phyloP scores from a whole-genome alignment of 2,797 vertebrate genomes.

The Enteromius anoplus region DNA sequence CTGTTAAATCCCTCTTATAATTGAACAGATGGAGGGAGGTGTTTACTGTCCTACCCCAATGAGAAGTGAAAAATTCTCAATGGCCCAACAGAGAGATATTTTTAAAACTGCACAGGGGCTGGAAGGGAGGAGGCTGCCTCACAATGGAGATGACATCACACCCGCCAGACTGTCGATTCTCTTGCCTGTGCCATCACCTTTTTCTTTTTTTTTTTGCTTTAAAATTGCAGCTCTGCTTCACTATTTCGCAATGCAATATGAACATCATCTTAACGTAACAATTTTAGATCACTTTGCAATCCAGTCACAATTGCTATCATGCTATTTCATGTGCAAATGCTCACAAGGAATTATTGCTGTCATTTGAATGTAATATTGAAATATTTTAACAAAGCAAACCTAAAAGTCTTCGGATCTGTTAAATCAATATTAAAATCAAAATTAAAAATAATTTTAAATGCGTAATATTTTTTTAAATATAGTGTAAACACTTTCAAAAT shows the following conservation, averaged over 20 bases:
- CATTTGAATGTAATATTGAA: no score
- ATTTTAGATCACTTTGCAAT: no score
- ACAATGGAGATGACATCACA: constrained; percentile 26
- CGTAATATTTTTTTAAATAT: no score
- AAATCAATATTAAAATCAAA: no score
- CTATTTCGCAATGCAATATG: neutral
- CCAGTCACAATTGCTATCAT: no score
- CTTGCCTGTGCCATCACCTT: neutral
- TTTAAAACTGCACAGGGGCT: constrained; percentile 50
- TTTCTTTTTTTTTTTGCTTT: neutral
- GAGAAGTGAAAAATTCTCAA: constrained; percentile 47
- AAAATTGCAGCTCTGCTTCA: neutral
- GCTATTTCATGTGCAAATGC: no score
- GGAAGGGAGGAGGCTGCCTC: constrained; percentile 3
- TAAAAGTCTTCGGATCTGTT: no score
- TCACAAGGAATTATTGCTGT: no score
- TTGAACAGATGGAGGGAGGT: constrained; percentile 81
- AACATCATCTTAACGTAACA: neutral
- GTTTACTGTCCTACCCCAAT: constrained; percentile 67
- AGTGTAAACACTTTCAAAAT: no score
- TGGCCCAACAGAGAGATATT: constrained; percentile 57
- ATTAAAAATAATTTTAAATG: no score
- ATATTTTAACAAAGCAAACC: no score
- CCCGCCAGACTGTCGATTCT: constrained; percentile 10
- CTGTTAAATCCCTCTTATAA: constrained; percentile 79